Percentiles rank a stretch among this genome's conserved stretches.
phyloP scores from a whole-genome alignment of 2,888 invertebrate genomes.

The Trichopoda pennipes region DNA sequence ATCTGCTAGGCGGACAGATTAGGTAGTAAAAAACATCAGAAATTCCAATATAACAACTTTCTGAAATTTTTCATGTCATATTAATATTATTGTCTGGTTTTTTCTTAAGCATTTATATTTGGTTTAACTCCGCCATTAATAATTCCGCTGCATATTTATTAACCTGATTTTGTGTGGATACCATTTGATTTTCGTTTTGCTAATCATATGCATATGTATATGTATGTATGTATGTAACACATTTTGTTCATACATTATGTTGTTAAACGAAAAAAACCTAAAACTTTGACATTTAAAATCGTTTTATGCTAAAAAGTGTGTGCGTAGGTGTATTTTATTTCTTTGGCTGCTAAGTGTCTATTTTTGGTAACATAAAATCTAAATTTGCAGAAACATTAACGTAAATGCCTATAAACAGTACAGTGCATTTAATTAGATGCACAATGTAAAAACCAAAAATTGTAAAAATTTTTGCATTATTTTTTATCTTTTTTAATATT shows the following conservation, averaged over 20 bases:
- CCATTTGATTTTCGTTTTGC: too few relatives aligned
- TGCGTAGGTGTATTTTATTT: constrained; percentile 50
- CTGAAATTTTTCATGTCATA: too few relatives aligned
- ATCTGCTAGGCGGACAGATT: too few relatives aligned
- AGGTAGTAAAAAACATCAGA: too few relatives aligned
- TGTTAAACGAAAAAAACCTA: background rate
- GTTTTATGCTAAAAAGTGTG: background rate
- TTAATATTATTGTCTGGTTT: too few relatives aligned
- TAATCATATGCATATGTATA: too few relatives aligned
- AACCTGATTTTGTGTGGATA: background rate
- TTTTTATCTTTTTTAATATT: too few relatives aligned
- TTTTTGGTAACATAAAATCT: background rate
- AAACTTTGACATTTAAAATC: background rate
- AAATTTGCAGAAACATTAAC: too few relatives aligned
- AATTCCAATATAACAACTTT: too few relatives aligned
- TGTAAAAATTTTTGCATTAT: too few relatives aligned
- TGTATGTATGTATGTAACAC: background rate
- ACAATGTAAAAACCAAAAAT: background rate
- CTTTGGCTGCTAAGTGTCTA: constrained; percentile 18
- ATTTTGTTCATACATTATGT: constrained; percentile 1
- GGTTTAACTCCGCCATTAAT: too few relatives aligned
- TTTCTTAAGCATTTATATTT: too few relatives aligned
- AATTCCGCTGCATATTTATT: background rate
- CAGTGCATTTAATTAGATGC: background rate
- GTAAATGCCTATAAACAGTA: background rate